These are phyloP conservation scores for Limnephilus auricula DNA, from an alignment of 2,888 invertebrate species.

Conservation along the genomic window DNA sequence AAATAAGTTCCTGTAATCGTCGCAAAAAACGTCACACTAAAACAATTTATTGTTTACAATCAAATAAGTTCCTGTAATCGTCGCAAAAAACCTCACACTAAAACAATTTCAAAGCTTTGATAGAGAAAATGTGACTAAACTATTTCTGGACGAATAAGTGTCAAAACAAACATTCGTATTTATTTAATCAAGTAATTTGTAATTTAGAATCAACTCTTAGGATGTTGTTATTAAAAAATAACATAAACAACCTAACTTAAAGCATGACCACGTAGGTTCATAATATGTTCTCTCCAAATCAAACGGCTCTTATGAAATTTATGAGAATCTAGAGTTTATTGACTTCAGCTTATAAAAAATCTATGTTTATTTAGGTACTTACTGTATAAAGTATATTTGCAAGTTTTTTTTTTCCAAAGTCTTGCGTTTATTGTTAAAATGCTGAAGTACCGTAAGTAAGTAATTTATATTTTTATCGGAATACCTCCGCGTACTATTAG, in stretches of 20 bases:
- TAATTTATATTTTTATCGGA: slow-evolving; percentile 13
- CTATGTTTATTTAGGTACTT: background rate
- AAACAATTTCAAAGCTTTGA: background rate
- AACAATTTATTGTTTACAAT: background rate
- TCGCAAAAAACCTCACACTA: background rate
- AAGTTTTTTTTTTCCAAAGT: background rate
- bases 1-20: background rate
- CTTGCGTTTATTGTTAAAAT: background rate
- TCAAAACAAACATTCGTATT: background rate
- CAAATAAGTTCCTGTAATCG: background rate
- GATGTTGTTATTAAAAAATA: background rate
- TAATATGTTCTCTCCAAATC: background rate
- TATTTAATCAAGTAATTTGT: background rate
- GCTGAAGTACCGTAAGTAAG: background rate
- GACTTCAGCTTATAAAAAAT: background rate
- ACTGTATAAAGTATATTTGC: background rate
- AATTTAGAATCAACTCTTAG: background rate
- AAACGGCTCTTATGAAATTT: background rate
- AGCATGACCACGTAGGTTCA: background rate
- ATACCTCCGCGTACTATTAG: slow-evolving; percentile 24
- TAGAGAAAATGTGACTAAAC: background rate
- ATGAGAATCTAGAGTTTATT: background rate
- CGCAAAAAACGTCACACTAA: background rate
- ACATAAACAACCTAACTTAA: background rate
- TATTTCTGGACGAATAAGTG: background rate